Evolutionary conservation across 2,888 invertebrate genomes (phyloP).

Genomic region (Unio pictorum): DNA sequence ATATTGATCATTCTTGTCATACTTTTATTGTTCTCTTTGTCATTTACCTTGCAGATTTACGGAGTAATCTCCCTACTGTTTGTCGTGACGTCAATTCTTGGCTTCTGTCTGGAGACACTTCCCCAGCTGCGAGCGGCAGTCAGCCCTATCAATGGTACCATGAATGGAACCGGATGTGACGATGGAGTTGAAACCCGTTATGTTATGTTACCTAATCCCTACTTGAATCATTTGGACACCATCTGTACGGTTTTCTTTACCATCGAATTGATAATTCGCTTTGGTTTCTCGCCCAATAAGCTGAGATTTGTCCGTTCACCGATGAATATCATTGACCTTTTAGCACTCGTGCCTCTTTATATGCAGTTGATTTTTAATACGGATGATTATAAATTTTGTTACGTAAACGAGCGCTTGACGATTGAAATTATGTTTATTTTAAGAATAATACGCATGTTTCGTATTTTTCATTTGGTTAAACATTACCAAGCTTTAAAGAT

Average conservation of each 20-base stretch:
- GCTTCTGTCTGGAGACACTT: slow-evolving; percentile 68
- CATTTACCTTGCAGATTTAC: slow-evolving; percentile 55
- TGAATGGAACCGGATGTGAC: slow-evolving; percentile 36
- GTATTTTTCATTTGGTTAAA: slow-evolving; percentile 73
- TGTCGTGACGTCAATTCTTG: slow-evolving; percentile 66
- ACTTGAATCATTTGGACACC: slow-evolving; percentile 61
- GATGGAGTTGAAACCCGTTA: slow-evolving; percentile 36
- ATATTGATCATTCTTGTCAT: too few species aligned
- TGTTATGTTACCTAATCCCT: slow-evolving; percentile 46
- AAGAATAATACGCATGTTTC: slow-evolving; percentile 72
- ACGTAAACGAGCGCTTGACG: slow-evolving; percentile 64
- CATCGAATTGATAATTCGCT: slow-evolving; percentile 64
- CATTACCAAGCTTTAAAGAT: slow-evolving; percentile 73
- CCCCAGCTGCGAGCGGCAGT: slow-evolving; percentile 51
- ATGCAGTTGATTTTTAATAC: slow-evolving; percentile 65
- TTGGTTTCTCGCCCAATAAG: slow-evolving; percentile 63
- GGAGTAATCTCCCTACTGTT: slow-evolving; percentile 67
- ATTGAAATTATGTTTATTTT: slow-evolving; percentile 72
- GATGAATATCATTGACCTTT: slow-evolving; percentile 69
- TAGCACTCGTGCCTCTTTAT: slow-evolving; percentile 68
- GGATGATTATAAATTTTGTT: slow-evolving; percentile 59
- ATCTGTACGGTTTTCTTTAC: slow-evolving; percentile 69
- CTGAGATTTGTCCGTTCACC: slow-evolving; percentile 57
- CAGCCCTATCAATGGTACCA: slow-evolving; percentile 13
- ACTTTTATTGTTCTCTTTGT: too few species aligned